Conservation (phyloP, 2,113 vertebrate species). For the Microcebus ravelobensis region DNA sequence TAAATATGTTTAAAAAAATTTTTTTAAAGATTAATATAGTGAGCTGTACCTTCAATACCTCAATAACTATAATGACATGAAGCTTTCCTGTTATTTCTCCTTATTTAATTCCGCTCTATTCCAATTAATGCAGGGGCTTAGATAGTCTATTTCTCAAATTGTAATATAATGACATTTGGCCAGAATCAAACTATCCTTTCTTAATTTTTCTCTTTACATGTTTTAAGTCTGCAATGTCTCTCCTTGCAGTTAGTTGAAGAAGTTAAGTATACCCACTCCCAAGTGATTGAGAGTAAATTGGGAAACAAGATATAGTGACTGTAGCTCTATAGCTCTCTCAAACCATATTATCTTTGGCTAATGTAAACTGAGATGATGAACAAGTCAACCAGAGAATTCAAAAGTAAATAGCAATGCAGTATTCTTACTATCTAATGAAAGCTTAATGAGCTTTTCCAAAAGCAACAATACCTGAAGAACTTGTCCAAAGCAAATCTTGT, state of each 20-base stretch:
- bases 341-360: neutral
- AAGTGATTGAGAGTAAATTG: fast-evolving
- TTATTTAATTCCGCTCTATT: neutral
- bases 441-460: neutral
- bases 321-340: neutral
- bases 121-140: neutral
- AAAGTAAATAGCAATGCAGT: neutral
- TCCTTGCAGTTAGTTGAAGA: neutral
- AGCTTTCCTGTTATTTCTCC: neutral
- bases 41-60: neutral
- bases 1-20: too few relatives aligned
- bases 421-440: neutral
- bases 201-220: neutral
- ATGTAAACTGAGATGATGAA: neutral
- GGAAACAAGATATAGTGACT: neutral
- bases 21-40: neutral
- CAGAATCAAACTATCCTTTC: neutral
- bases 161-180: neutral
- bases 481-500: neutral
- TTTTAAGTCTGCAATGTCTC: neutral
- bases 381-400: neutral
- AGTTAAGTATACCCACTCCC: neutral
- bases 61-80: neutral
- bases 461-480: neutral
- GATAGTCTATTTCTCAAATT: neutral